A percentile compares a stretch with the other conserved stretches of the same genome.
Evolutionary conservation across 2,888 invertebrate genomes (phyloP).

Genomic region (Sphecodes monilicornis): DNA sequence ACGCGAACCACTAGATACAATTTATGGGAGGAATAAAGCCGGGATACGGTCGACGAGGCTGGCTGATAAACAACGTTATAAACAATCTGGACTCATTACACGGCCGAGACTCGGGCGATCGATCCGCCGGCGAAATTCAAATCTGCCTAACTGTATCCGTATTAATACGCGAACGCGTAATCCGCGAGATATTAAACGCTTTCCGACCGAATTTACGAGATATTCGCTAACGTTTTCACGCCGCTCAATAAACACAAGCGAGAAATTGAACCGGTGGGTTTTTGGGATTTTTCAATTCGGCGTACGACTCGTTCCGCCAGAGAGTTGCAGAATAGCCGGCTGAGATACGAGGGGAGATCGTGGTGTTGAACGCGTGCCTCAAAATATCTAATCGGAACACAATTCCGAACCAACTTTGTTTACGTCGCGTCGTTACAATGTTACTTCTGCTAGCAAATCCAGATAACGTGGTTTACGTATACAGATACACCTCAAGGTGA

Average conservation of each 20-base stretch:
- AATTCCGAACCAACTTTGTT: too few relatives aligned
- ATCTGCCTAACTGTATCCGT: conserved; percentile 21
- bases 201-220: conserved; percentile 66
- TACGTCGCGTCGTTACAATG: too few relatives aligned
- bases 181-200: conserved; percentile 46
- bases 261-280: background rate
- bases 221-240: background rate
- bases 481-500: too few relatives aligned
- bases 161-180: conserved; percentile 44
- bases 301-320: too few relatives aligned
- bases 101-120: conserved; percentile 44
- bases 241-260: background rate
- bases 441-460: too few relatives aligned
- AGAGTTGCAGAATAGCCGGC: too few relatives aligned
- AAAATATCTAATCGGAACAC: too few relatives aligned
- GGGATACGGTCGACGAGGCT: conserved; percentile 48
- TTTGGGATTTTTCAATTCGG: background rate
- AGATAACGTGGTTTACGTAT: too few relatives aligned
- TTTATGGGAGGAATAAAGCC: conserved; percentile 59
- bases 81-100: conserved; percentile 66
- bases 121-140: conserved; percentile 43
- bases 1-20: conserved; percentile 45
- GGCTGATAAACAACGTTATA: conserved; percentile 68
- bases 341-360: too few relatives aligned
- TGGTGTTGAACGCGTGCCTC: too few relatives aligned